These are phyloP conservation scores for Brachypodius melanocephalos DNA, from an alignment of 2,113 vertebrate genomes.

Conservation along the genomic window DNA sequence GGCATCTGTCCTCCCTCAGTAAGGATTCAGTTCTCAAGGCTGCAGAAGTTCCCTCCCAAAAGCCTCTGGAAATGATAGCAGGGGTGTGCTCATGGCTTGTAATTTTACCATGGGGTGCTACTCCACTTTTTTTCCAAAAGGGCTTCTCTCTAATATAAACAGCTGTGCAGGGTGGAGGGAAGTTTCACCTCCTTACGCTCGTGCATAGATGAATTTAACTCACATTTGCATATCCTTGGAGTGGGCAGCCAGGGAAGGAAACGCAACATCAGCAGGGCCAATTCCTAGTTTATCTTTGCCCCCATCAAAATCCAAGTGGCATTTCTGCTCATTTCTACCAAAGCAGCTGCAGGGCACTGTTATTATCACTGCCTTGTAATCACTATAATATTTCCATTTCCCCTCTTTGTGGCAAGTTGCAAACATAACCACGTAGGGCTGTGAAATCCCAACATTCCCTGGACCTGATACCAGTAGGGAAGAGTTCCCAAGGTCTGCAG, in stretches of 20 bases:
- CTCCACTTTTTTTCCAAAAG: neutral
- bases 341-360: neutral
- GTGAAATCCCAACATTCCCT: neutral
- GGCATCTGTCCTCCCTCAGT: slow-evolving; percentile 36
- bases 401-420: neutral
- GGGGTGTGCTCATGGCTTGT: neutral
- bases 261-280: neutral
- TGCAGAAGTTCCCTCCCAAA: neutral
- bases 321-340: neutral
- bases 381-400: neutral
- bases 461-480: neutral
- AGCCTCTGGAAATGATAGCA: neutral
- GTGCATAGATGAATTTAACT: neutral
- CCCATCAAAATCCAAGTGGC: neutral
- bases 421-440: rapidly evolving
- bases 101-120: neutral
- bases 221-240: neutral
- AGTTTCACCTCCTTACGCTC: neutral
- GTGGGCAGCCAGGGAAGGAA: neutral
- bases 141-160: neutral
- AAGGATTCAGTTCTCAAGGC: neutral
- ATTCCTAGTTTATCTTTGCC: neutral
- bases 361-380: neutral
- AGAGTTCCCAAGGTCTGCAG: neutral
- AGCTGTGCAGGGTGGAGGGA: neutral